These are phyloP conservation scores for Eupelmus urozonus DNA, from an alignment of 2,888 invertebrate species.

Conservation along the genomic window DNA sequence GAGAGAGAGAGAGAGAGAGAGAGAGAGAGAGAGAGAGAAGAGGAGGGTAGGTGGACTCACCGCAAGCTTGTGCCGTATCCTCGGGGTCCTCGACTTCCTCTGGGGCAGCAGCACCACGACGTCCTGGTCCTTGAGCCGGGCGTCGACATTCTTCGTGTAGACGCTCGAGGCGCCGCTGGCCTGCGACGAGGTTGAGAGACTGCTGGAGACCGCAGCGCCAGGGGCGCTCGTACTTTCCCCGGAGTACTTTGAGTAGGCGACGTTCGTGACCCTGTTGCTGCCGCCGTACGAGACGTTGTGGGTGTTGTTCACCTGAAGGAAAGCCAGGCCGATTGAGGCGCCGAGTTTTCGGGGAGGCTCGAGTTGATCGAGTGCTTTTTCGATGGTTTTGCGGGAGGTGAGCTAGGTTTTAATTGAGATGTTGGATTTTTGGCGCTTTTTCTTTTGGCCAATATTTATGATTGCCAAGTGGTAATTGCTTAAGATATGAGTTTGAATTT, in stretches of 20 bases:
- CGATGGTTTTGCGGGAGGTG: too few species aligned
- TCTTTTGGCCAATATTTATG: too few species aligned
- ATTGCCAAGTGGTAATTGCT: too few species aligned
- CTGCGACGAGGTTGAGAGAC: constrained; percentile 55
- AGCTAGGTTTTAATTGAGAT: too few species aligned
- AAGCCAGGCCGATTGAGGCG: too few species aligned
- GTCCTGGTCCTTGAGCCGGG: constrained; percentile 70
- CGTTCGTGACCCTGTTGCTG: constrained; percentile 81
- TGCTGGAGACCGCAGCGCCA: constrained; percentile 49
- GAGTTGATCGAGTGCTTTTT: too few species aligned
- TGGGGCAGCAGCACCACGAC: constrained; percentile 71
- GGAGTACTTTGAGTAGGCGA: constrained; percentile 74
- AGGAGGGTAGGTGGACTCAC: constrained; percentile 64
- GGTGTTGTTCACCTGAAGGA: constrained; percentile 80
- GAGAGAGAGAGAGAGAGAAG: not conserved
- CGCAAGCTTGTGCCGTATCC: constrained; percentile 72
- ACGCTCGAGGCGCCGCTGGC: constrained; percentile 59
- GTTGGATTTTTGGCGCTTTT: too few species aligned
- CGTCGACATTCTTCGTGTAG: constrained; percentile 61
- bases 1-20: too few species aligned
- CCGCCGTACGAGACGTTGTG: constrained; percentile 85
- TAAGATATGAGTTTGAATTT: too few species aligned
- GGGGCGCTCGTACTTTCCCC: constrained; percentile 12
- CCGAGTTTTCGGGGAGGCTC: too few species aligned
- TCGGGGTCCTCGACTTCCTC: constrained; percentile 70